These are phyloP conservation scores for Habrosyne pyritoides DNA, from an alignment of 2,888 invertebrate species.

Conservation along the genomic window DNA sequence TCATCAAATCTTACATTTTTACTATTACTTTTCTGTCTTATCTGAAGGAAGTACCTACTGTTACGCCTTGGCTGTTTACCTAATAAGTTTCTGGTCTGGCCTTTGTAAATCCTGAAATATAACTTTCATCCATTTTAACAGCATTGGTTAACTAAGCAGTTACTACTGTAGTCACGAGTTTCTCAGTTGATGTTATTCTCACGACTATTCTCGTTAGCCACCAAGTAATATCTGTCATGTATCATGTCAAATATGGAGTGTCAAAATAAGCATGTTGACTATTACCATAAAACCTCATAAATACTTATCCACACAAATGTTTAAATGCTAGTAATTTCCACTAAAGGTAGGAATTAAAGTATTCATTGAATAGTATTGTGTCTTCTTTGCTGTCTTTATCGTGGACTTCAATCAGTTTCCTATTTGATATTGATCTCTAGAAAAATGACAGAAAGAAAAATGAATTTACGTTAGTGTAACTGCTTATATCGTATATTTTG, in stretches of 20 bases:
- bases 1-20: no score
- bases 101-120: background rate
- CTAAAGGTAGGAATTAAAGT: no score
- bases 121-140: background rate
- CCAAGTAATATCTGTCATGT: constrained; percentile 53
- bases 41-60: no score
- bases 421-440: constrained; percentile 7
- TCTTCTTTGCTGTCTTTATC: background rate
- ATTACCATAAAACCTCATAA: background rate
- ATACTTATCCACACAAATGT: background rate
- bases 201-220: constrained; percentile 55
- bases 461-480: constrained; percentile 13
- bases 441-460: constrained; percentile 14
- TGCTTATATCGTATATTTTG: constrained; percentile 41
- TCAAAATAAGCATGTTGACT: constrained; percentile 21
- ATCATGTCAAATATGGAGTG: constrained; percentile 41
- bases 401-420: background rate
- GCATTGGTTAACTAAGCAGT: constrained; percentile 34
- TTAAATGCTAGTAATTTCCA: background rate
- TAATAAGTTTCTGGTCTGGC: background rate
- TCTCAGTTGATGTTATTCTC: constrained; percentile 46
- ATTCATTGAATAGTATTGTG: background rate
- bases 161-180: constrained; percentile 30
- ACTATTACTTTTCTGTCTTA: no score
- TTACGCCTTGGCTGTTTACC: no score